Evolutionary conservation across 1,140 invertebrate genomes (phyloP).

Genomic region (Himalopsyche phryganea): DNA sequence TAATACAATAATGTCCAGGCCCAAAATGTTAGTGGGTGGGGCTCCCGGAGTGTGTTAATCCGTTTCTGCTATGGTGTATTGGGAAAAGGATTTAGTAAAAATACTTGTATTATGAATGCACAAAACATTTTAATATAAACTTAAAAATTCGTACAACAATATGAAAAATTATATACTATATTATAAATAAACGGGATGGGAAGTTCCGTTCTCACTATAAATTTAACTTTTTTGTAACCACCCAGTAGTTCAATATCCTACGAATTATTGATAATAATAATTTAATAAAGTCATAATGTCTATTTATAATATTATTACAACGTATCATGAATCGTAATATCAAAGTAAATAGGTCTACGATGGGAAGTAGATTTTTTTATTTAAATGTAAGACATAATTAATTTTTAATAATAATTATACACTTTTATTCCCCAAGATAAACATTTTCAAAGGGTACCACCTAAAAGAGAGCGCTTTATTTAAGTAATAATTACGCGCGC

Average conservation of each 20-base stretch:
- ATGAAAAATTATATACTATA: constrained; percentile 75
- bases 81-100: constrained; percentile 3
- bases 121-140: constrained; percentile 79
- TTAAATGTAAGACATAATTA: too few relatives aligned
- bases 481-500: constrained; percentile 21
- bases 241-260: constrained; percentile 32
- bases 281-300: constrained; percentile 23
- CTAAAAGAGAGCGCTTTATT: constrained; percentile 18
- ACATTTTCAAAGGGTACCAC: constrained; percentile 3
- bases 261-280: constrained; percentile 32
- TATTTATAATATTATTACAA: constrained; percentile 7
- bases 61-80: too few relatives aligned
- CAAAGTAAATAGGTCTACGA: neutral
- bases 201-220: constrained; percentile 64
- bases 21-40: too few relatives aligned
- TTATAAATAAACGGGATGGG: constrained; percentile 62
- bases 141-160: constrained; percentile 79
- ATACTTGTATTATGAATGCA: constrained; percentile 48
- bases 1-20: too few relatives aligned
- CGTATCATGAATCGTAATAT: constrained; percentile 6
- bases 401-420: too few relatives aligned
- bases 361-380: neutral
- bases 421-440: too few relatives aligned
- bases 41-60: too few relatives aligned
- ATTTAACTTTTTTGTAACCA: constrained; percentile 34